Percentiles rank a stretch among this genome's conserved stretches.
Conservation (phyloP, 2,888 invertebrate species). For the Luffia ferchaultella region DNA sequence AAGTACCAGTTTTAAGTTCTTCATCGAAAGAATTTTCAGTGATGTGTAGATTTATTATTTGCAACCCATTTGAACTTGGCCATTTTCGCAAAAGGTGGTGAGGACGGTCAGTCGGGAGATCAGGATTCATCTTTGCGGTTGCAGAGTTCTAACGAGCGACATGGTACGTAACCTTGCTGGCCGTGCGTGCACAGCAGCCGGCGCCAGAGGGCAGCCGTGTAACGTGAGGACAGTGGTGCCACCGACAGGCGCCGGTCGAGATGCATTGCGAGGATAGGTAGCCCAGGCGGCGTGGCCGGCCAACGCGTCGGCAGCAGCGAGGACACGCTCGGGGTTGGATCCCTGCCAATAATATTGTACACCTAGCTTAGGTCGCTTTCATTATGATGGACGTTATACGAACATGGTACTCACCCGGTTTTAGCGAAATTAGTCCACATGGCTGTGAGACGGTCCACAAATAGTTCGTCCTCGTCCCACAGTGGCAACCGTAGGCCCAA, state of each 20-base stretch:
- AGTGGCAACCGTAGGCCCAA: slow-evolving; percentile 28
- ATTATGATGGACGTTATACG: background rate
- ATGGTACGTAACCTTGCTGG: slow-evolving; percentile 39
- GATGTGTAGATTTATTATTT: too few species aligned
- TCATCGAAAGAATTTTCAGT: too few species aligned
- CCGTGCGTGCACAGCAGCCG: slow-evolving; percentile 40
- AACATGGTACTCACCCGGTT: slow-evolving; percentile 27
- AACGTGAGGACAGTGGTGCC: slow-evolving; percentile 18
- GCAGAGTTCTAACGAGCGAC: slow-evolving; percentile 23
- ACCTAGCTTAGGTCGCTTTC: background rate
- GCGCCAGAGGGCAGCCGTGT: slow-evolving; percentile 27
- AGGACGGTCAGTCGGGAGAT: too few species aligned
- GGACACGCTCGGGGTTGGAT: slow-evolving; percentile 35
- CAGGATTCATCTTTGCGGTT: too few species aligned
- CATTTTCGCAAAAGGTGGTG: too few species aligned
- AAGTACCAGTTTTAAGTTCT: too few species aligned
- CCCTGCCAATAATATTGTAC: slow-evolving; percentile 23
- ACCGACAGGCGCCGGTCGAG: slow-evolving; percentile 26
- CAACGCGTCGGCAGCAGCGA: slow-evolving; percentile 30
- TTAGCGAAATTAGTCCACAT: slow-evolving; percentile 52
- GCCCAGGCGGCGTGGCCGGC: slow-evolving; percentile 27
- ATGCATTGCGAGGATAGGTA: slow-evolving; percentile 25
- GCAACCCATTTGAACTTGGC: too few species aligned
- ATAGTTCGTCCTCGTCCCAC: slow-evolving; percentile 25
- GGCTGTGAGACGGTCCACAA: slow-evolving; percentile 37